Conservation (phyloP, 2,113 vertebrate species). For the Sceloporus tristichus region DNA sequence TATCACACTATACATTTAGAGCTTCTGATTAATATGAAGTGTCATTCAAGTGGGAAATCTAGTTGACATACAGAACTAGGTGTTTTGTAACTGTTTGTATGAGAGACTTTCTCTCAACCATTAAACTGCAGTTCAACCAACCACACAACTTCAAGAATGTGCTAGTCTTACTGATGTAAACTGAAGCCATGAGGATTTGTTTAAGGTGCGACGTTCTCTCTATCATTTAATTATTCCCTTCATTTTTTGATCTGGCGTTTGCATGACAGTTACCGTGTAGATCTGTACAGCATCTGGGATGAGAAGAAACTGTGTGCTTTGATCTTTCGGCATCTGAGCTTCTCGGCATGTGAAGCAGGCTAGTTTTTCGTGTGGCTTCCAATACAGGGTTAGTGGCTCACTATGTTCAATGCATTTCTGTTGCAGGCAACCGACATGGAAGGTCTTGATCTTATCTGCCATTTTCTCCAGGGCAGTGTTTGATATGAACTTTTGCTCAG, state of each 20-base stretch:
- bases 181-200: not conserved
- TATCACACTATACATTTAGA: too few species aligned
- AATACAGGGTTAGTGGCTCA: slow-evolving; percentile 70
- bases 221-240: not conserved
- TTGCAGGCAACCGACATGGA: slow-evolving; percentile 44
- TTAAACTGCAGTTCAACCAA: not conserved
- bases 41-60: too few species aligned
- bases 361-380: slow-evolving; percentile 61
- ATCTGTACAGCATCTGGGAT: slow-evolving; percentile 65
- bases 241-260: not conserved
- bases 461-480: slow-evolving; percentile 67
- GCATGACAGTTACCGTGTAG: slow-evolving; percentile 57
- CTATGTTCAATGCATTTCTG: slow-evolving; percentile 70
- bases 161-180: not conserved
- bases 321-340: slow-evolving; percentile 45
- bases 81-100: not conserved
- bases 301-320: slow-evolving; percentile 68
- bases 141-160: not conserved
- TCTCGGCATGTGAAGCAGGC: slow-evolving; percentile 74
- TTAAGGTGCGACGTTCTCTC: not conserved
- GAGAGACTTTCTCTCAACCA: not conserved
- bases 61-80: too few species aligned
- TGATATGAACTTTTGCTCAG: slow-evolving; percentile 57
- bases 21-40: too few species aligned
- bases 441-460: slow-evolving; percentile 65